Base-by-base conservation (phyloP, 2,888 invertebrate genomes). In the Holacanthella duospinosa region DNA sequence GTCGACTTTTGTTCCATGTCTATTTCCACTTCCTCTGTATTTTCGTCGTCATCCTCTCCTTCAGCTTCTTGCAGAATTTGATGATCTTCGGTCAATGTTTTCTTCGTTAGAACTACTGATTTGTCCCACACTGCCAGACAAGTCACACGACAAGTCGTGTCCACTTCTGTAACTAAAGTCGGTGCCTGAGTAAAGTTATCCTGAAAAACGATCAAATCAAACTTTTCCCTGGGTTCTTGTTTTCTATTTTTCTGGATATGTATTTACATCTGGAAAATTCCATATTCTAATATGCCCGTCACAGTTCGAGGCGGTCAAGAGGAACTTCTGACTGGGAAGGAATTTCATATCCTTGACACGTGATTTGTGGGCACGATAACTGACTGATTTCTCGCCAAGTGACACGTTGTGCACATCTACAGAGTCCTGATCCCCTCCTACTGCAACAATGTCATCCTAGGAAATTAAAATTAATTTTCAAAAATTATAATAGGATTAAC, bases 251-350 rank as follows among this genome's bases (percentile, higher is more conserved):
- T n/a, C n/a, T n/a, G n/a, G n/a, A n/a, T n/a, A n/a, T n/a, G n/a
- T n/a, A 55, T 63, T 64, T 64, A 75, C 71, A 61, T 76, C 57
- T 28, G 60, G 71, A 59, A 78, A 75, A 66, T 76, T 79, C 88
- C 88, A 92, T 0, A 89, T 77, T 78, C 87, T 88, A 56, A 92
- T 79, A 74, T 86, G 84, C 0, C 93, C 93, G 65, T 84, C 82
- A 4, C 16, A 48, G 78, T 91, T 92, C 4, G 88, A 87, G 24
- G 85, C 86, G 36, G 88, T 84, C 4, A 76, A 72, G 25, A 79
- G 66, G 53, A 68, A 64, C 19, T 68, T 58, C 36, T 66, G 55
- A 6, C 68, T 63, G 2, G 66, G 63, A 1, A 69, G 43, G 27
- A 65, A 65, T n/a, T 64, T 61, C 27, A 74, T 60, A 21, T 69